Percentiles rank a stretch among this genome's conserved stretches.
Evolutionary conservation across 2,113 vertebrate species (phyloP).

Genomic region (Smithornis capensis): DNA sequence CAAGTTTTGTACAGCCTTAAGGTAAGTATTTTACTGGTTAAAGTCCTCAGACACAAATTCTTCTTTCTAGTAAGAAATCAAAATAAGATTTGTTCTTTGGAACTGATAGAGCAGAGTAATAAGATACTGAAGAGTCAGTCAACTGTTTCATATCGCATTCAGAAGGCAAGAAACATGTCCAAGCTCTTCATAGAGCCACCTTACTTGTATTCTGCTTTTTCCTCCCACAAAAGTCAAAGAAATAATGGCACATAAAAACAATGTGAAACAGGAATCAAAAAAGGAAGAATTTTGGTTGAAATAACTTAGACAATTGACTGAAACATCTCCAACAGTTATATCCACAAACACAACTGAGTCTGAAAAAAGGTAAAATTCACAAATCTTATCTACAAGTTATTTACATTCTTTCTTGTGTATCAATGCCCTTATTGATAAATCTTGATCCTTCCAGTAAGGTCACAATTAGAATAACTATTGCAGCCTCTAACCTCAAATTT

Average conservation of each 20-base stretch:
- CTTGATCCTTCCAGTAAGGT: neutral
- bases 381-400: neutral
- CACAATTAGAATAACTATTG: neutral
- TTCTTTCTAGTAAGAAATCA: neutral
- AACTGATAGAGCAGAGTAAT: neutral
- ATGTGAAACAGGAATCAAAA: neutral
- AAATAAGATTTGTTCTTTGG: neutral
- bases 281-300: neutral
- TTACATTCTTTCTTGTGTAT: neutral
- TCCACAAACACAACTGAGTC: neutral
- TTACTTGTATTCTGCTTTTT: neutral
- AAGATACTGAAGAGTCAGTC: neutral
- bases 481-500: neutral
- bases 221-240: neutral
- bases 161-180: neutral
- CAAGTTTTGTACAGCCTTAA: neutral
- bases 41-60: neutral
- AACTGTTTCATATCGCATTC: neutral
- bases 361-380: neutral
- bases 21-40: neutral
- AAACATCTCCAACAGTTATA: neutral
- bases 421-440: neutral
- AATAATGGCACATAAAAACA: neutral
- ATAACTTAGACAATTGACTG: neutral
- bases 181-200: neutral